Evolutionary conservation across 1,140 invertebrate genomes (phyloP).

Genomic region (Heterodera schachtii): DNA sequence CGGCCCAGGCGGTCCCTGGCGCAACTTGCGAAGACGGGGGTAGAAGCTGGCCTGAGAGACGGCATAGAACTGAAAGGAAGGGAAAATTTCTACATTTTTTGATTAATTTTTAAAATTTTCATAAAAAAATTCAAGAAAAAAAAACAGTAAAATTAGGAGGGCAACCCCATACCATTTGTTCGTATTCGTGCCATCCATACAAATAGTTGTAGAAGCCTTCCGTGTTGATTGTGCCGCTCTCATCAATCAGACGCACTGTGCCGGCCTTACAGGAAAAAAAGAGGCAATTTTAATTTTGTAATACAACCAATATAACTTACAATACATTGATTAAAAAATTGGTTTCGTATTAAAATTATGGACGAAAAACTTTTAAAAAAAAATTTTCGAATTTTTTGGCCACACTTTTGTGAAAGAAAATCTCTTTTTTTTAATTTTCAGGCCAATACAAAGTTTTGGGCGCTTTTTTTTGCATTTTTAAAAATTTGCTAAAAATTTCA

Average conservation of each 20-base stretch:
- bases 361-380: too few species aligned
- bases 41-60: conserved; percentile 74
- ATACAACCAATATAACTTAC: too few species aligned
- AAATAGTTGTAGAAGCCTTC: conserved; percentile 97
- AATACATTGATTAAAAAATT: too few species aligned
- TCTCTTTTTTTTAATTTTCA: too few species aligned
- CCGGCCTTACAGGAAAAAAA: background rate
- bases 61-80: conserved; percentile 70
- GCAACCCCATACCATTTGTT: conserved; percentile 79
- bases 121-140: conserved; percentile 63
- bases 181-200: conserved; percentile 89
- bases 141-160: conserved; percentile 67
- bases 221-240: conserved; percentile 83
- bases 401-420: too few species aligned
- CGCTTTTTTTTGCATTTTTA: too few species aligned
- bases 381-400: too few species aligned
- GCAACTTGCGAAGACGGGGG: conserved; percentile 70
- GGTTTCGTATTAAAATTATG: too few species aligned
- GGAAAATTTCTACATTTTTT: too few species aligned
- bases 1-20: conserved; percentile 1
- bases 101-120: background rate
- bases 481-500: background rate
- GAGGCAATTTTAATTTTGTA: too few species aligned
- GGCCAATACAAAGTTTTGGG: too few species aligned
- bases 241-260: conserved; percentile 72